Base-by-base conservation (phyloP, 2,888 invertebrate genomes). In the Caenorhabditis sp. region DNA sequence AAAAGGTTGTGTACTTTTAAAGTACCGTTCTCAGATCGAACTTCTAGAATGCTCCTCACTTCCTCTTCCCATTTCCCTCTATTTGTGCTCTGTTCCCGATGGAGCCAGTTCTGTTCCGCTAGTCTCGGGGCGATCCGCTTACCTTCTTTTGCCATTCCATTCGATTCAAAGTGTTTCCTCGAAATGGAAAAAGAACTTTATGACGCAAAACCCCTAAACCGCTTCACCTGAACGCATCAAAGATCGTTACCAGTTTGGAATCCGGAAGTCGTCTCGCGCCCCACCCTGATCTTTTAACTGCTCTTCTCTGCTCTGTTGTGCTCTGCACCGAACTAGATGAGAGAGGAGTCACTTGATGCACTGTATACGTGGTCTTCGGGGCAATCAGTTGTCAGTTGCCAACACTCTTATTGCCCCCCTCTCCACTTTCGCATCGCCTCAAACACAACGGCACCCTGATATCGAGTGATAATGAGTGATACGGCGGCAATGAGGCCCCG, bases 191-290 rank as follows among this genome's bases (percentile, higher is more conserved):
- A 41, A 27, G 24, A 2, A 24, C 9, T 35, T 1, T 52, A 45
- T 65, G 55, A 65, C 53, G 63, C 37, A 65, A 65, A 65, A 20
- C 13, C 55, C 55, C 46, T 65, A 65, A 65, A 46, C 63, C 63
- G 63, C 53, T 65, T 65, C 53, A 55, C 55, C 55, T 65, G 55
- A 65, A 46, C 8, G 15, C 27, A 39, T 27, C 27, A 53, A n/a
- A 24, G 15, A 17, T 48, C 50, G 27, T 55, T 45, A 41, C 9
- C 53, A 5, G 43, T 30, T 41, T 17, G 13, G 17, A 45, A 32
- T 62, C 52, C 53, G 41, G 50, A 53, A 63, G 43, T n/a, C n/a
- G n/a, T n/a, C n/a, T n/a, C n/a, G n/a, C n/a, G n/a, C n/a, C n/a
- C n/a, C n/a, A n/a, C n/a, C n/a, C n/a, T n/a, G n/a, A n/a, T n/a